These are phyloP conservation scores for Parambassis ranga DNA, from an alignment of 2,797 vertebrate species.

Conservation along the genomic window DNA sequence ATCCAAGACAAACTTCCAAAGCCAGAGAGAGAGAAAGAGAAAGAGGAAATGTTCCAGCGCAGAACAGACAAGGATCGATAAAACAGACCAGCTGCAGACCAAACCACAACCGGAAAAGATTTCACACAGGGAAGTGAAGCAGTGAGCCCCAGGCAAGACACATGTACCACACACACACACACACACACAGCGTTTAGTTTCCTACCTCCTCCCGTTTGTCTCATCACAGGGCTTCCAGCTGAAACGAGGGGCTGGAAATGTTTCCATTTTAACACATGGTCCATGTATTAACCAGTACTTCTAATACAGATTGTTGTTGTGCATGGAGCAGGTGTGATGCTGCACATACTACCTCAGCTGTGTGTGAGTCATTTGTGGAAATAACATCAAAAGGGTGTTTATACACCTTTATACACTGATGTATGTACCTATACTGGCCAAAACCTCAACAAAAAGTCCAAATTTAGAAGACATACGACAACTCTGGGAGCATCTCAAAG, in stretches of 20 bases:
- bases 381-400: too few species aligned
- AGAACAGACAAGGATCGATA: conserved; percentile 48
- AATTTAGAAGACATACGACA: too few species aligned
- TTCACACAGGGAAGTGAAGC: conserved; percentile 59
- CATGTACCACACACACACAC: conserved; percentile 17
- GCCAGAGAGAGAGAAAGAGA: conserved; percentile 48
- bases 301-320: conserved; percentile 15
- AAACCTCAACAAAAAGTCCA: too few species aligned
- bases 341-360: too few species aligned
- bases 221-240: conserved; percentile 66
- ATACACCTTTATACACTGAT: too few species aligned
- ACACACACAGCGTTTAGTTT: conserved; percentile 47
- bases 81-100: conserved; percentile 51
- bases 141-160: conserved; percentile 57
- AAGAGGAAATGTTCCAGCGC: conserved; percentile 42
- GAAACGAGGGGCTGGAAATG: conserved; percentile 51
- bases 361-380: too few species aligned
- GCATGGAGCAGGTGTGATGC: neutral
- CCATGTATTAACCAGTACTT: conserved; percentile 43
- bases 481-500: too few species aligned
- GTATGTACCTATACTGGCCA: too few species aligned
- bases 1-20: conserved; percentile 56
- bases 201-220: conserved; percentile 74
- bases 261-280: conserved; percentile 51
- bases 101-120: conserved; percentile 50